Conservation (phyloP, 2,888 invertebrate species). For the Parnassius smintheus region DNA sequence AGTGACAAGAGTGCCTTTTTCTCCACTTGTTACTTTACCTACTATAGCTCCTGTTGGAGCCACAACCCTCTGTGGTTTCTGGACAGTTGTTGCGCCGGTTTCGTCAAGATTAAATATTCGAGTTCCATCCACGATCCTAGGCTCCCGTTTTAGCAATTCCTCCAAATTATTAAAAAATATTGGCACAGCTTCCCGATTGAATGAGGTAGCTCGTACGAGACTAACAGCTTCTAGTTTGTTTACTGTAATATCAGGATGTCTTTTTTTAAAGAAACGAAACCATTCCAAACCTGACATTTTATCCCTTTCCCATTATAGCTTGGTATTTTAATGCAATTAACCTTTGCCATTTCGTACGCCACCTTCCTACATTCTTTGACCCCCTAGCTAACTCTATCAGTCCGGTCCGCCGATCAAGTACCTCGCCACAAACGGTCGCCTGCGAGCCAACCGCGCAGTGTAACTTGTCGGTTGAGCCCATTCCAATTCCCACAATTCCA, state of each 20-base stretch:
- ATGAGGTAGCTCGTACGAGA: conserved; percentile 5
- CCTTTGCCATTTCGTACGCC: conserved; percentile 23
- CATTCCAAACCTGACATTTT: conserved; percentile 27
- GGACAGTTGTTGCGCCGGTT: conserved; percentile 15
- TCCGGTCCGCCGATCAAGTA: too few species aligned
- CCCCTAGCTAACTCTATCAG: too few species aligned
- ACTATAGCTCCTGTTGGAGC: conserved; percentile 33
- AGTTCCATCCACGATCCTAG: conserved; percentile 19
- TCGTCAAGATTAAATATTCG: conserved; percentile 19
- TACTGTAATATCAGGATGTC: conserved; percentile 19
- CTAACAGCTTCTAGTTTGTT: conserved; percentile 20
- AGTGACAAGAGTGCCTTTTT: conserved; percentile 39
- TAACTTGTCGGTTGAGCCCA: too few species aligned
- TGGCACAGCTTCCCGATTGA: conserved; percentile 16
- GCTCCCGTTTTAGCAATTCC: conserved; percentile 17
- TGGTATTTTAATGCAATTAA: conserved; percentile 22
- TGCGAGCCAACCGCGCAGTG: too few species aligned
- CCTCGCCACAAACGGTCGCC: too few species aligned
- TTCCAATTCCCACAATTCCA: too few species aligned
- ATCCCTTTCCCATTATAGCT: conserved; percentile 15
- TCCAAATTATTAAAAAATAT: conserved; percentile 27
- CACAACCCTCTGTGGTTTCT: conserved; percentile 36
- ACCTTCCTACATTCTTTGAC: conserved; percentile 8
- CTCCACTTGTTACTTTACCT: conserved; percentile 33
- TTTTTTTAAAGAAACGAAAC: conserved; percentile 21